These are phyloP conservation scores for Papilio aristodemus DNA, from an alignment of 1,140 invertebrate genomes.

Conservation along the genomic window DNA sequence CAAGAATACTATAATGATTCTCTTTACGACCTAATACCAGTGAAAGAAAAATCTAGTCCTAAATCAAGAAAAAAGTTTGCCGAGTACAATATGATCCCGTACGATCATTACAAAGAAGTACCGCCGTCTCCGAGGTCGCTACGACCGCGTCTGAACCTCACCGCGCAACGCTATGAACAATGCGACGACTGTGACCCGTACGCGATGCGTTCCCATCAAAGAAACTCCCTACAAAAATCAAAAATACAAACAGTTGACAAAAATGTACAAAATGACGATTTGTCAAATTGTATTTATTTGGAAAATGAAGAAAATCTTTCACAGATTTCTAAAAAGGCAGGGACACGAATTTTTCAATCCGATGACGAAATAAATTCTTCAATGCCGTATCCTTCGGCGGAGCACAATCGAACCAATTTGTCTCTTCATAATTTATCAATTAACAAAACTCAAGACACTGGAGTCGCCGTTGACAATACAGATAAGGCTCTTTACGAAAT, in stretches of 20 bases:
- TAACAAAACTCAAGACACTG: slow-evolving; percentile 56
- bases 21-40: slow-evolving; percentile 65
- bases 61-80: slow-evolving; percentile 62
- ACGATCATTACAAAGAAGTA: slow-evolving; percentile 61
- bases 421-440: slow-evolving; percentile 47
- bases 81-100: slow-evolving; percentile 47
- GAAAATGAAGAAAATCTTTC: not conserved
- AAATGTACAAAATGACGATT: slow-evolving; percentile 28
- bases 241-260: slow-evolving; percentile 31
- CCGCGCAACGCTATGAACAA: slow-evolving; percentile 55
- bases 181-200: slow-evolving; percentile 47
- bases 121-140: slow-evolving; percentile 68
- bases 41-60: slow-evolving; percentile 70
- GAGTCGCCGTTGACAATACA: slow-evolving; percentile 53
- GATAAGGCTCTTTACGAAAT: slow-evolving; percentile 69
- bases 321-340: not conserved
- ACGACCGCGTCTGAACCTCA: slow-evolving; percentile 63
- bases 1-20: slow-evolving; percentile 62
- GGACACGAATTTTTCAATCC: not conserved
- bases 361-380: slow-evolving; percentile 35
- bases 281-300: not conserved
- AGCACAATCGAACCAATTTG: slow-evolving; percentile 41
- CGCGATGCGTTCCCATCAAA: slow-evolving; percentile 32
- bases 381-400: slow-evolving; percentile 39
- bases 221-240: slow-evolving; percentile 13